phyloP scores from a whole-genome alignment of 2,797 vertebrate genomes.

The Sarcoramphus papa region DNA sequence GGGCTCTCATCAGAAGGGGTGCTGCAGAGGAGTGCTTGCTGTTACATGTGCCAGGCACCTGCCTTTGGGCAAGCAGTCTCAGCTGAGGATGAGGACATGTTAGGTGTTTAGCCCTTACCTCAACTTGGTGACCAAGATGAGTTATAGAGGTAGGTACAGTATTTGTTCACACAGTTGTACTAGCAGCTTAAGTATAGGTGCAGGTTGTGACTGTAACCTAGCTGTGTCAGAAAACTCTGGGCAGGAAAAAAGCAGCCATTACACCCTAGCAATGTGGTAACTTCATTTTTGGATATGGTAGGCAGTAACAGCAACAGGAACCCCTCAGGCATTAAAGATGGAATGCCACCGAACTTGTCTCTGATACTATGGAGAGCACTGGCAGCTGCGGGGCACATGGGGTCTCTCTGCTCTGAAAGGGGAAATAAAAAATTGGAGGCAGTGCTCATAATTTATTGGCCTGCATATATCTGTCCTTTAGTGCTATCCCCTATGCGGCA shows the following conservation, averaged over 20 bases:
- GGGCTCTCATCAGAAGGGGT: not conserved
- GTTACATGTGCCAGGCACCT: rapidly evolving
- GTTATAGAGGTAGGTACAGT: not conserved
- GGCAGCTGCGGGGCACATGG: not conserved
- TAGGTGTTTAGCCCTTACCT: not conserved
- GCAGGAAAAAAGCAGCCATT: not conserved
- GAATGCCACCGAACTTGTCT: not conserved
- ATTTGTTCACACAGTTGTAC: not conserved
- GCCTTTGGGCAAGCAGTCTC: not conserved
- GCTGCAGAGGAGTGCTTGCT: not conserved
- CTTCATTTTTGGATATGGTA: not conserved
- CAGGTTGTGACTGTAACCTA: not conserved
- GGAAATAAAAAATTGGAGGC: not conserved
- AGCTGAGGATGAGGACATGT: not conserved
- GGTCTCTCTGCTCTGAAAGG: not conserved
- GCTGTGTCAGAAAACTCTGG: not conserved
- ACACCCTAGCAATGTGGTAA: not conserved
- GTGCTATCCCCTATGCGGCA: not conserved
- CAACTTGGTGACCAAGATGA: not conserved
- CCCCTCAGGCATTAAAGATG: not conserved
- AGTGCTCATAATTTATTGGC: slow-evolving; percentile 31
- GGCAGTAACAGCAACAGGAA: not conserved
- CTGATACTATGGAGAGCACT: not conserved
- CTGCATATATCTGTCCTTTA: not conserved
- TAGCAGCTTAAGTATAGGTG: not conserved